phyloP scores from a whole-genome alignment of 1,140 invertebrate genomes.

The Araneus ventricosus region DNA sequence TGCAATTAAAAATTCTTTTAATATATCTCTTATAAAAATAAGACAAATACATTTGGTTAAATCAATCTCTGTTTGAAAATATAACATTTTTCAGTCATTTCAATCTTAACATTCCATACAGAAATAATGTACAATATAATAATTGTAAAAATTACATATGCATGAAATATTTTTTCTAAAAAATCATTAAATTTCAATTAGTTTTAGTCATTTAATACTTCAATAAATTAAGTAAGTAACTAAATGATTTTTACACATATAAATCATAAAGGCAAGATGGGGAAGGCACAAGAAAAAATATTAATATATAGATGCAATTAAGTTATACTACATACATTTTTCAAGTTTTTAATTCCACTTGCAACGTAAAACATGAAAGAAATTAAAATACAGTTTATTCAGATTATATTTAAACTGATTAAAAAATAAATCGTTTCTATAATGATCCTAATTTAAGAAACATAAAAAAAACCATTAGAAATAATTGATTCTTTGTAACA shows the following conservation, averaged over 20 bases:
- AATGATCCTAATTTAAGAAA: too few relatives aligned
- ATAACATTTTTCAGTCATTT: not conserved
- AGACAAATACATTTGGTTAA: conserved; percentile 4
- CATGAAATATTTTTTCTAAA: not conserved
- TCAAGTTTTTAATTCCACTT: too few relatives aligned
- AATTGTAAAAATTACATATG: not conserved
- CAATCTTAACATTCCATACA: not conserved
- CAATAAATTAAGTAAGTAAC: not conserved
- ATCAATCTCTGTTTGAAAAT: not conserved
- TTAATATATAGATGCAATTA: too few relatives aligned
- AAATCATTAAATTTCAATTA: not conserved
- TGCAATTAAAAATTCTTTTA: not conserved
- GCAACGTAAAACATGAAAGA: too few relatives aligned
- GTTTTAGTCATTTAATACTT: not conserved
- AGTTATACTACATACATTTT: too few relatives aligned
- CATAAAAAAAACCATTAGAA: too few relatives aligned
- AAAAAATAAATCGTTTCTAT: too few relatives aligned
- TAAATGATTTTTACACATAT: not conserved
- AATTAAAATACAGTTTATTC: too few relatives aligned
- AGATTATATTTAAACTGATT: too few relatives aligned
- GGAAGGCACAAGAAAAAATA: not conserved
- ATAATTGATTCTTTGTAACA: too few relatives aligned
- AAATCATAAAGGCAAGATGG: not conserved
- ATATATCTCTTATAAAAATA: not conserved
- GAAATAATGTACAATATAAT: not conserved